Base-by-base conservation (phyloP, 2,888 invertebrate species). In the Iselma pallidipennis region DNA sequence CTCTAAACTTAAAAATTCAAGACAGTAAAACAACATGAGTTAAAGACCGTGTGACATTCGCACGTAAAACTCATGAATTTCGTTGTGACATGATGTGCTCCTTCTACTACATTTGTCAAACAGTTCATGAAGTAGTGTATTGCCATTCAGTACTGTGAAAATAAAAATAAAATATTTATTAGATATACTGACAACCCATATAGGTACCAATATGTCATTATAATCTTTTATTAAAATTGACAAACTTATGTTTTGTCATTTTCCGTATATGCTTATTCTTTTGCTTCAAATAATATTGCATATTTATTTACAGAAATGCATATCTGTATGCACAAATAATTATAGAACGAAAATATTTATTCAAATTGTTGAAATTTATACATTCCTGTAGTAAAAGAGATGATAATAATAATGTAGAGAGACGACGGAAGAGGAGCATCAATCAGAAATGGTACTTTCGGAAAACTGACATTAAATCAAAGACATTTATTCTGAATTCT, bases 71-170 rank as follows among this genome's bases (percentile, higher is more conserved):
- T 59, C 59, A 61, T 65, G 63, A 59, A 66, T 57, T 65, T 61
- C 42, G 56, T 65, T 52, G 61, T 55, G 61, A 65, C 65, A 69
- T 65, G 59, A 66, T 66, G 62, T 61, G 62, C 59, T 63, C 51
- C 61, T 59, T 62, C 48, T 45, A 10, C 21, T 59, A 61, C 66
- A 69, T 69, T 68, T 69, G 66, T 68, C 68, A 68, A 66, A 61
- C 59, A 57, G 63, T 64, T 70, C 66, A 65, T 67, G 68, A 67
- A 65, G 63, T 63, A 66, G 57, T 58, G 54, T 48, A 51, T 50
- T 12, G 26, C 45, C 48, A 23, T 48, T 49, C 57, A 37, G 49
- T 45, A 33, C 51, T 50, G 55, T 55, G 45, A 31, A 23, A 29
- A 12, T 23, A 29, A 26, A 12, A 21, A 63, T 63, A 59, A 63